Base-by-base conservation (phyloP, 2,113 vertebrate genomes). In the Perca schrenkii region DNA sequence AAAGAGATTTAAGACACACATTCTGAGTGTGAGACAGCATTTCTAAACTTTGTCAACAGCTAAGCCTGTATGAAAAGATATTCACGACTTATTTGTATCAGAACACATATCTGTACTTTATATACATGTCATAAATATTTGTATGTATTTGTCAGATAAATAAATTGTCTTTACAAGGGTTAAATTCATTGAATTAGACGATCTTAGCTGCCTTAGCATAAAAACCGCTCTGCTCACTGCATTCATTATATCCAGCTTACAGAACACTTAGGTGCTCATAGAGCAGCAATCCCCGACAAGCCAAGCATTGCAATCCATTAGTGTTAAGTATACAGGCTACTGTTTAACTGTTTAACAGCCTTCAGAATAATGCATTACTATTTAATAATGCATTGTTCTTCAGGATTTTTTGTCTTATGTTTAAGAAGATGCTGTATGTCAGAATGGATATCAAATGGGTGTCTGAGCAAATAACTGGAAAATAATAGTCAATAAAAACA, bases 231-330 rank as follows among this genome's bases (percentile, higher is more conserved):
- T 73, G 17, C 3, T 53, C 2, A 8, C n/a, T 61, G 12, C 43
- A 60, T 52, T 69, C 4, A 58, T 11, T 72, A 11, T 13, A 63
- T 61, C 6, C 15, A 67, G 3, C 6, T 17, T 15, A 43, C 4
- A 71, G n/a, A 50, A 15, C 16, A 40, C 8, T 3, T 46, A 47
- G 4, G 8, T 49, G n/a, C 12, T 11, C 6, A 68, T 13, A 46
- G 36, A n/a, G 28, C 58, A 57, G 64, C 56, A 74, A 79, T 28
- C 73, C 77, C 47, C 61, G 50, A 67, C 36, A 74, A 21, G n/a
- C 4, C 34, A 64, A 34, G 1, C 49, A 70, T 17, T 69, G 13
- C 1, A 64, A 66, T 53, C 19, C 12, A 53, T 72, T 40, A 74
- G 8, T 61, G 1, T 22, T 17, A 58, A 17, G 2, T 17, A 4